Evolutionary conservation across 2,888 invertebrate genomes (phyloP).

Genomic region (Cataglyphis altisquamis): DNA sequence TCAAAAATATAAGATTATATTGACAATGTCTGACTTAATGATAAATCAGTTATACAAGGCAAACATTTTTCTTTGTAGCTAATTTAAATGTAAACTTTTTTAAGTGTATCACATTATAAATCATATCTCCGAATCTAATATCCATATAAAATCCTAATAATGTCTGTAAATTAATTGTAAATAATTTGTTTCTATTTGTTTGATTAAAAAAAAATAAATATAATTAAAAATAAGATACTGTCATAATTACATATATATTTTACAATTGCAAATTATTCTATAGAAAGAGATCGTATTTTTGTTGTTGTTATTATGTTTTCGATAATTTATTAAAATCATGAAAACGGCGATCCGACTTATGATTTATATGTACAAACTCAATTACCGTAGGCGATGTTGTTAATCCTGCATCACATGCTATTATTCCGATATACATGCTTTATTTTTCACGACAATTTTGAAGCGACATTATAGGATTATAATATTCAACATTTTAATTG

Average conservation of each 20-base stretch:
- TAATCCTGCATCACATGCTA: constrained; percentile 29
- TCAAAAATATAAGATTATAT: not conserved
- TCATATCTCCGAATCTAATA: not conserved
- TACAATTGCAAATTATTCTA: constrained; percentile 4
- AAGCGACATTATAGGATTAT: constrained; percentile 34
- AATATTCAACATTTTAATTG: constrained; percentile 28
- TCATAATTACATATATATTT: not conserved
- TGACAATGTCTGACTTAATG: not conserved
- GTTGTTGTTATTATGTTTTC: not conserved
- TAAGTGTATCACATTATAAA: not conserved
- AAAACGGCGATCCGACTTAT: constrained; percentile 36
- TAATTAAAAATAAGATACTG: not conserved
- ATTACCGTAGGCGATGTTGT: constrained; percentile 67
- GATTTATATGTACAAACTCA: constrained; percentile 60
- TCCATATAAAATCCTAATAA: not conserved
- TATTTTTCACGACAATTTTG: constrained; percentile 15
- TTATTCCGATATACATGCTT: constrained; percentile 21
- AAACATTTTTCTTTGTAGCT: not conserved
- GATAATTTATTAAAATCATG: constrained; percentile 14
- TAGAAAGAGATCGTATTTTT: constrained; percentile 2
- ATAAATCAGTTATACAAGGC: not conserved
- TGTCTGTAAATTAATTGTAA: not conserved
- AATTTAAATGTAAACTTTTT: not conserved
- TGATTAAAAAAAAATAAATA: not conserved
- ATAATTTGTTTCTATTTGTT: not conserved